phyloP scores from a whole-genome alignment of 2,797 vertebrate species.

The Pitangus sulphuratus region DNA sequence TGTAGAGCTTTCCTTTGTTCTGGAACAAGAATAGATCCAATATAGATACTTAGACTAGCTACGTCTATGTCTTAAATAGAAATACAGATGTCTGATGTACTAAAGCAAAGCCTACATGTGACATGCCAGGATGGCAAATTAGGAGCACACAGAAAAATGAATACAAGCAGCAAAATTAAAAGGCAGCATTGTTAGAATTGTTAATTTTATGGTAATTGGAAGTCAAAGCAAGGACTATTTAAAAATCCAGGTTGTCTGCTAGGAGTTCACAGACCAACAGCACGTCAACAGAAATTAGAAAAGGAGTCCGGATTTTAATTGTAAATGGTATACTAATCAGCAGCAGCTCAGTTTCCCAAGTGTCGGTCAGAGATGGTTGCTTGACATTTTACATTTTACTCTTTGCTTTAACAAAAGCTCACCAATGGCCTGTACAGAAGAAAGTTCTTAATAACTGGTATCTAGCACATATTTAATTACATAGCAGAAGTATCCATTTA shows the following conservation, averaged over 20 bases:
- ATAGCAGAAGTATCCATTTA: neutral
- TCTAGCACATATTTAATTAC: neutral
- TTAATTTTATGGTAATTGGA: conserved; percentile 75
- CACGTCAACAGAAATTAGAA: conserved; percentile 70
- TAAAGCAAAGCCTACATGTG: neutral
- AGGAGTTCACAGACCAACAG: conserved; percentile 69
- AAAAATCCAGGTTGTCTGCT: conserved; percentile 71
- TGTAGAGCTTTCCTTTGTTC: neutral
- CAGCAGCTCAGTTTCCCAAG: conserved; percentile 56
- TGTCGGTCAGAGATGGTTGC: conserved; percentile 58
- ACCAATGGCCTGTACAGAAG: neutral
- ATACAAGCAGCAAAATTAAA: conserved; percentile 63
- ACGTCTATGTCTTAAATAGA: neutral
- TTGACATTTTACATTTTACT: conserved; percentile 72
- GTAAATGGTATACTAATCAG: conserved; percentile 71
- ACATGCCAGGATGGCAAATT: conserved; percentile 3
- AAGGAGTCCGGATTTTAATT: conserved; percentile 73
- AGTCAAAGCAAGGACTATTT: conserved; percentile 73
- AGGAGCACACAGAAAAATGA: conserved; percentile 44
- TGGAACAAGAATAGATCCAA: neutral
- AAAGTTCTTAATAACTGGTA: conserved; percentile 1
- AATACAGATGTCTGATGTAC: neutral
- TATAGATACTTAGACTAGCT: neutral
- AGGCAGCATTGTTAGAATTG: conserved; percentile 55
- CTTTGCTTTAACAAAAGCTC: conserved; percentile 34